Evolutionary conservation across 2,797 vertebrate species (phyloP).

Genomic region (Enteromius thamalakanensis): DNA sequence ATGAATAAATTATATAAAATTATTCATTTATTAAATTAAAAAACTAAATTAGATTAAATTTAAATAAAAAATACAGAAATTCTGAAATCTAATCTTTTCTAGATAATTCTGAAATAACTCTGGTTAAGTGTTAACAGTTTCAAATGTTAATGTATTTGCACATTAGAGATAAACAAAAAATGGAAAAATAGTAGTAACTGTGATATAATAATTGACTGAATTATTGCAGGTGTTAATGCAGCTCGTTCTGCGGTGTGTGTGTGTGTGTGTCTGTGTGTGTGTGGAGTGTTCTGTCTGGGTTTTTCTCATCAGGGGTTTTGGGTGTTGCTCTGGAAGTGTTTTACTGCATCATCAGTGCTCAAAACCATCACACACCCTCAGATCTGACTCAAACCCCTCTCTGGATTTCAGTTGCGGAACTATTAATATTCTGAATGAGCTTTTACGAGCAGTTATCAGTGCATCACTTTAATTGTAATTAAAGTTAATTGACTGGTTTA

Average conservation of each 20-base stretch:
- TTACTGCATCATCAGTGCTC: neutral
- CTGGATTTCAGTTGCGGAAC: neutral
- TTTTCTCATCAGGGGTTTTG: neutral
- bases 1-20: neutral
- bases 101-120: too few relatives aligned
- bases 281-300: constrained; percentile 29
- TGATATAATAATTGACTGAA: neutral
- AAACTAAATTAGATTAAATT: too few relatives aligned
- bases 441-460: neutral
- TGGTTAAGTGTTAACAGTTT: too few relatives aligned
- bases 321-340: constrained; percentile 56
- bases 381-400: too few relatives aligned
- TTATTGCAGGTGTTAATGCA: neutral
- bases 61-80: too few relatives aligned
- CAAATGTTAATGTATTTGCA: neutral
- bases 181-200: neutral
- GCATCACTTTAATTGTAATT: neutral
- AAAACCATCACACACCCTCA: neutral
- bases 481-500: neutral
- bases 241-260: too few relatives aligned
- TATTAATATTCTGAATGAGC: neutral
- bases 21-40: neutral
- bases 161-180: neutral
- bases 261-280: neutral
- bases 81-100: neutral